Evolutionary conservation across 2,797 vertebrate species (phyloP).

Genomic region (Danio choprae): DNA sequence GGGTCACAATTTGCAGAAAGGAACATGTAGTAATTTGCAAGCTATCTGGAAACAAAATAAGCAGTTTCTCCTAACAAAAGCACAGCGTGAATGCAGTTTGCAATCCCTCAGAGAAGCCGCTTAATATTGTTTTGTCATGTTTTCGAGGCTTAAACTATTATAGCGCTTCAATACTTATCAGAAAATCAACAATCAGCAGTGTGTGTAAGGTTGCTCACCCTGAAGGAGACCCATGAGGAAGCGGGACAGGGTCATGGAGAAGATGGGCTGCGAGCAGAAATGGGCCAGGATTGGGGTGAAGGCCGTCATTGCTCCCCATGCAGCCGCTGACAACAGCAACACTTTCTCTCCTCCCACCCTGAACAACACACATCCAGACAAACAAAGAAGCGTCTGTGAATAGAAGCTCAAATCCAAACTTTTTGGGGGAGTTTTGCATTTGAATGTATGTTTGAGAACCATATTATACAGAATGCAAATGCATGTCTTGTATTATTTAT

Average conservation of each 20-base stretch:
- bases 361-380: conserved; percentile 46
- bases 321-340: conserved; percentile 88
- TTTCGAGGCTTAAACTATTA: neutral
- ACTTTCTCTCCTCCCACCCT: conserved; percentile 97
- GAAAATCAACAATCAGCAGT: neutral
- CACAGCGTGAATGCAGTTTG: neutral
- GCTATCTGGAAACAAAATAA: conserved; percentile 23
- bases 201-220: conserved; percentile 77
- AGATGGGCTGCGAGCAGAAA: conserved; percentile 86
- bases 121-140: neutral
- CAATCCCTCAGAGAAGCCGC: neutral
- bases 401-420: neutral
- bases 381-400: neutral
- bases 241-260: conserved; percentile 87
- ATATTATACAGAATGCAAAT: neutral
- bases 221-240: conserved; percentile 94
- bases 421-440: neutral
- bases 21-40: conserved; percentile 6
- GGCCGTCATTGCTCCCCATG: conserved; percentile 91
- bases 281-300: conserved; percentile 87
- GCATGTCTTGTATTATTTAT: no score
- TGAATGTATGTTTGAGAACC: no score
- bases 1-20: neutral
- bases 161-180: neutral
- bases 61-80: neutral